Evolutionary conservation across 2,113 vertebrate species (phyloP).

Genomic region (Sus scrofa): T2T-Sscrofa CM000819.6:45288001-45288500

Average conservation of each 20-base stretch:
- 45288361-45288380: neutral
- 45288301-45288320: neutral
- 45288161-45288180: neutral
- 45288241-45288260: fast-evolving
- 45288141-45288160: conserved; percentile 2
- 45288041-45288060: conserved; percentile 52
- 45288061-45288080: conserved; percentile 36
- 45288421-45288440: neutral
- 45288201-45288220: neutral
- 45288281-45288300: too few relatives aligned
- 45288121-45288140: conserved; percentile 6
- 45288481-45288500: neutral
- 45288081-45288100: conserved; percentile 30
- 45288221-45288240: neutral
- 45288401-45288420: neutral
- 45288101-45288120: neutral
- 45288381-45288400: neutral
- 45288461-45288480: neutral
- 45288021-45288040: neutral
- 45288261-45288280: too few relatives aligned
- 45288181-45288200: neutral
- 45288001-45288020: neutral
- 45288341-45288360: neutral
- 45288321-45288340: neutral
- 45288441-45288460: neutral